phyloP scores from a whole-genome alignment of 2,797 vertebrate species.

The Girardinus metallicus region DNA sequence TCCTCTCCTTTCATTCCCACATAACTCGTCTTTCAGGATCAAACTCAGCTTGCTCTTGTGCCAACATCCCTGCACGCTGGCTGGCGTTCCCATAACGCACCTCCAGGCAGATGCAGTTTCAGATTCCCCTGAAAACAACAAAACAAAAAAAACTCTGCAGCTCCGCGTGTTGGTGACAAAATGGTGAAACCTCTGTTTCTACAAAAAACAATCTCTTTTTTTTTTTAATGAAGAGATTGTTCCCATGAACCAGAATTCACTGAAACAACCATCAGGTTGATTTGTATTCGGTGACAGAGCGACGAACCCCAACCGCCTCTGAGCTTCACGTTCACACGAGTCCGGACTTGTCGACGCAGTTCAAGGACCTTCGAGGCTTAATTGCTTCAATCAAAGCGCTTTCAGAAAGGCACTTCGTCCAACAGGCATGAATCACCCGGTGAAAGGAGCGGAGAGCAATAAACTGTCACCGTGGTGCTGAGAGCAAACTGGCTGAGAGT shows the following conservation, averaged over 20 bases:
- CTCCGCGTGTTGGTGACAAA: neutral
- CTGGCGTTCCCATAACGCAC: conserved; percentile 29
- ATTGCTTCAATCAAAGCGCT: conserved; percentile 67
- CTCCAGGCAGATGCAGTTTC: conserved; percentile 4
- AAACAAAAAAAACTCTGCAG: neutral
- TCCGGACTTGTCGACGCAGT: conserved; percentile 55
- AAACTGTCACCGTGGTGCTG: conserved; percentile 40
- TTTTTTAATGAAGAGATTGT: neutral
- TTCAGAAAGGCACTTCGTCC: conserved; percentile 50
- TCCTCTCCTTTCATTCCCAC: neutral
- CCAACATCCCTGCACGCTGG: conserved; percentile 13
- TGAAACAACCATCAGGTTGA: neutral
- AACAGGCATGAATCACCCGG: conserved; percentile 68
- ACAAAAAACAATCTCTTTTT: neutral
- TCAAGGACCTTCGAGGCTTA: conserved; percentile 51
- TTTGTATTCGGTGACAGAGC: neutral
- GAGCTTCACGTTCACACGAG: conserved; percentile 24
- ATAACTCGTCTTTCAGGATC: conserved; percentile 1
- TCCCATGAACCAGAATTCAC: neutral
- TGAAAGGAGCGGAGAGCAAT: conserved; percentile 42
- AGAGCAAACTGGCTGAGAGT: conserved; percentile 11
- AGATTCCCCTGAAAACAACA: neutral
- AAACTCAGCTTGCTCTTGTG: conserved; percentile 1
- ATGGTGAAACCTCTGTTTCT: neutral
- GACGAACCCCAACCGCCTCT: conserved; percentile 16